Percentiles rank a stretch among this genome's conserved stretches.
Conservation (phyloP, 2,888 invertebrate species). For the Halocaridina rubra region DNA sequence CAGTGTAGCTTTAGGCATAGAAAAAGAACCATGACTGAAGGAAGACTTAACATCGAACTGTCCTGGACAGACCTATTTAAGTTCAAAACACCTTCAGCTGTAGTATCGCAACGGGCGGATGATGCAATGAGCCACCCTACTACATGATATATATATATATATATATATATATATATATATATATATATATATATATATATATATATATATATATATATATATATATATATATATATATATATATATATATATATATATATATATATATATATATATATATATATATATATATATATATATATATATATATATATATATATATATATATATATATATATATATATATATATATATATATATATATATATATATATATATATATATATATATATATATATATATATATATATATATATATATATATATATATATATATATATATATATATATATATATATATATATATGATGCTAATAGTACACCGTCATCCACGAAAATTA, state of each 20-base stretch:
- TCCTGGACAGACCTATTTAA: too few relatives aligned
- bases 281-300: neutral
- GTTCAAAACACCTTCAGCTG: too few relatives aligned
- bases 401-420: neutral
- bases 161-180: slow-evolving; percentile 8
- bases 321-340: neutral
- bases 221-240: neutral
- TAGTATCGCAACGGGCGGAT: too few relatives aligned
- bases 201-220: slow-evolving; percentile 14
- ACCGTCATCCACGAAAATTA: neutral
- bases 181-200: slow-evolving; percentile 25
- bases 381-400: neutral
- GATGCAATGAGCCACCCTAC: too few relatives aligned
- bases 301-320: neutral
- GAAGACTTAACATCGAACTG: too few relatives aligned
- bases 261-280: neutral
- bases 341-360: neutral
- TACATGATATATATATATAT: too few relatives aligned
- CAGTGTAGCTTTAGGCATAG: too few relatives aligned
- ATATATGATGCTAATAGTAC: neutral
- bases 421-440: neutral
- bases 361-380: neutral
- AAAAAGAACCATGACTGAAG: too few relatives aligned
- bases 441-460: neutral
- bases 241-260: slow-evolving; percentile 17